Conservation (phyloP, 2,797 vertebrate genomes). For the Pelodytes ibericus region DNA sequence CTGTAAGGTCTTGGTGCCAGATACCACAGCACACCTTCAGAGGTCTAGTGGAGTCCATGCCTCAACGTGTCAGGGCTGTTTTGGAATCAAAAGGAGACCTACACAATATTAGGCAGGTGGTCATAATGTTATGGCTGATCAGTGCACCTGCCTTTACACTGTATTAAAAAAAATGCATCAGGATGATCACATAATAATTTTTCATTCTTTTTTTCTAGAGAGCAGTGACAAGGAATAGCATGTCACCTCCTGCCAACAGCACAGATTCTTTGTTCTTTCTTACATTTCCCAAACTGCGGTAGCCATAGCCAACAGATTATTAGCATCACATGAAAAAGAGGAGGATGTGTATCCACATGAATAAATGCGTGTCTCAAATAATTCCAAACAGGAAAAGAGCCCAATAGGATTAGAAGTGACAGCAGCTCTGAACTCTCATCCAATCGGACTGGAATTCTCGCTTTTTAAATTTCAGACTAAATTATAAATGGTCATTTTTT, state of each 20-base stretch:
- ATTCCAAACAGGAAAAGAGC: conserved; percentile 17
- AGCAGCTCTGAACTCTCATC: conserved; percentile 33
- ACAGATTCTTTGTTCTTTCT: not conserved
- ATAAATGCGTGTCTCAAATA: conserved; percentile 23
- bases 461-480: conserved; percentile 44
- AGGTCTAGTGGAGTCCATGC: no score
- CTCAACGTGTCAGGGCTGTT: no score
- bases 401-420: conserved; percentile 43
- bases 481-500: conserved; percentile 53
- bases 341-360: conserved; percentile 27
- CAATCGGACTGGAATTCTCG: conserved; percentile 32
- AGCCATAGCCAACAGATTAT: conserved; percentile 16
- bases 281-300: not conserved
- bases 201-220: not conserved
- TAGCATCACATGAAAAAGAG: conserved; percentile 2
- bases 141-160: no score
- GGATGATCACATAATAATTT: no score
- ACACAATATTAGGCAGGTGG: no score
- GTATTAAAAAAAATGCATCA: not conserved
- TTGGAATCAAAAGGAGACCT: no score
- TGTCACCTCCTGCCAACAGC: not conserved
- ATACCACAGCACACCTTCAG: no score
- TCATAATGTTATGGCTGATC: no score
- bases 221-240: not conserved
- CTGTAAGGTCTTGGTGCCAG: no score